Evolutionary conservation across 2,797 vertebrate species (phyloP).

Genomic region (Heteromormyrus szaboi): DNA sequence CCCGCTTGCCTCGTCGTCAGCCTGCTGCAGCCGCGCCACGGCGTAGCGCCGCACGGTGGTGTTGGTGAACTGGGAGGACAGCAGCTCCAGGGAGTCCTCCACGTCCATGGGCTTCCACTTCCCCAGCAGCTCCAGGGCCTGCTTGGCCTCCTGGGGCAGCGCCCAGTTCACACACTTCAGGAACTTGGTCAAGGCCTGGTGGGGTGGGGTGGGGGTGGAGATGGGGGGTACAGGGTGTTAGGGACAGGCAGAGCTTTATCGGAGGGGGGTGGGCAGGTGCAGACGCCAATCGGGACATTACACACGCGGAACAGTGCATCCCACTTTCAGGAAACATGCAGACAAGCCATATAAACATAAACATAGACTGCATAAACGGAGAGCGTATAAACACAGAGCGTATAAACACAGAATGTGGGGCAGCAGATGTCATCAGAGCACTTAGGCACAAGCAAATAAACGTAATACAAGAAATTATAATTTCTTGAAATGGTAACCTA

Average conservation of each 20-base stretch:
- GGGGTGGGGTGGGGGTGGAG: constrained; percentile 4
- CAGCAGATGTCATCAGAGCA: background rate
- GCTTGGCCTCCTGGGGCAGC: constrained; percentile 93
- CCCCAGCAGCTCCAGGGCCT: constrained; percentile 88
- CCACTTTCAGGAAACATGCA: background rate
- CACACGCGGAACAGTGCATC: background rate
- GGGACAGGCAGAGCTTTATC: background rate
- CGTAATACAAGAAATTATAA: background rate
- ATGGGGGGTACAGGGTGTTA: background rate
- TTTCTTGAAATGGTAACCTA: background rate
- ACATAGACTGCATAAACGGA: background rate
- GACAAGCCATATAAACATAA: background rate
- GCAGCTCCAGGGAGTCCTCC: constrained; percentile 88
- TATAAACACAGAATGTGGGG: background rate
- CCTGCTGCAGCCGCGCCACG: constrained; percentile 84
- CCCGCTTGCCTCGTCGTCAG: constrained; percentile 85
- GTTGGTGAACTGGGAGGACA: constrained; percentile 91
- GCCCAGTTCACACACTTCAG: constrained; percentile 98
- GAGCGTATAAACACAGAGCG: background rate
- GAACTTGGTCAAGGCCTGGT: constrained; percentile 95
- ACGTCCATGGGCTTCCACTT: constrained; percentile 99
- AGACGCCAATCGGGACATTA: background rate
- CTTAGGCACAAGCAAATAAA: background rate
- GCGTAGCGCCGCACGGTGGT: constrained; percentile 91
- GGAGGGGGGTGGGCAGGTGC: background rate